Conservation (phyloP, 2,888 invertebrate species). For the Athalia cordata region DNA sequence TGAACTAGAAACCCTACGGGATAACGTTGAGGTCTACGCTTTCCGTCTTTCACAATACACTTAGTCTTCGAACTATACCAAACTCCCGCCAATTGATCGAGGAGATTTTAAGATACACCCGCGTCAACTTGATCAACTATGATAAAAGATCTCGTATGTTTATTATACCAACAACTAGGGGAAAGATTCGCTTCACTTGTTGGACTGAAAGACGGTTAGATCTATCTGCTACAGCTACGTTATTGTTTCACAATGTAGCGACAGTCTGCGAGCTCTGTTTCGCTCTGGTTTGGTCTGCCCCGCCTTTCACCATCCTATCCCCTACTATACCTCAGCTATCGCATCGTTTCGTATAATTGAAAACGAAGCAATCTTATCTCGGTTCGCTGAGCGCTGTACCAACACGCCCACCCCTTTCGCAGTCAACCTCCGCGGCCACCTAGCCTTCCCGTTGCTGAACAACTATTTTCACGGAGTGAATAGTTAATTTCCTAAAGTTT, state of each 20-base stretch:
- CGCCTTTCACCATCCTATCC: too few species aligned
- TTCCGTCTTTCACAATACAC: neutral
- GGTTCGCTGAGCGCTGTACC: conserved; percentile 51
- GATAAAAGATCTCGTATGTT: conserved; percentile 9
- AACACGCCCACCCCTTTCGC: conserved; percentile 16
- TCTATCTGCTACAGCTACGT: conserved; percentile 6
- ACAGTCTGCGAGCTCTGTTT: conserved; percentile 5
- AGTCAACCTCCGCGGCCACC: conserved; percentile 44
- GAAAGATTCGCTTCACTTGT: conserved; percentile 19
- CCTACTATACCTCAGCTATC: conserved; percentile 20
- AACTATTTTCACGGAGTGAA: conserved; percentile 71
- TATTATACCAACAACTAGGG: neutral
- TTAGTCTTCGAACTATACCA: neutral
- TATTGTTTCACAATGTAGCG: conserved; percentile 24
- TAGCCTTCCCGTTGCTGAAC: conserved; percentile 59
- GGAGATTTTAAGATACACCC: neutral
- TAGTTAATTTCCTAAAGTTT: conserved; percentile 73
- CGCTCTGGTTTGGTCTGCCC: too few species aligned
- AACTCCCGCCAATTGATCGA: neutral
- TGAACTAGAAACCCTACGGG: conserved; percentile 11
- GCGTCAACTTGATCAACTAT: conserved; percentile 22
- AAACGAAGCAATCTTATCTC: conserved; percentile 71
- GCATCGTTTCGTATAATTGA: conserved; percentile 61
- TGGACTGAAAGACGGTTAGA: neutral
- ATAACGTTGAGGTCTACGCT: conserved; percentile 8